Conservation (phyloP, 2,113 vertebrate genomes). For the Alouatta palliata region DNA sequence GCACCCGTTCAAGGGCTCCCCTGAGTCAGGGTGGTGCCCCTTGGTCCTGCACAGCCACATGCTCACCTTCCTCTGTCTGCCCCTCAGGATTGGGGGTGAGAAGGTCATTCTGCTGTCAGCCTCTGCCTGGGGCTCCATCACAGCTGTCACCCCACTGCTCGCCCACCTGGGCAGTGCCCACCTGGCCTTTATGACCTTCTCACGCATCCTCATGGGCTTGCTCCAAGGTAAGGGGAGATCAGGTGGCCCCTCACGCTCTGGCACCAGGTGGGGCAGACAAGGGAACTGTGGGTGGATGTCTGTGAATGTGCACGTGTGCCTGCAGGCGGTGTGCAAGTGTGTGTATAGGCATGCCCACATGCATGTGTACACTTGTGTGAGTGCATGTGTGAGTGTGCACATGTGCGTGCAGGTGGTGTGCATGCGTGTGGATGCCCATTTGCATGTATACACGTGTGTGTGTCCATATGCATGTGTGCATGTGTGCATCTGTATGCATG, state of each 20-base stretch:
- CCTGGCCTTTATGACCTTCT: constrained; percentile 90
- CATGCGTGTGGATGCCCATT: not conserved
- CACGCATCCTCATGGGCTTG: constrained; percentile 94
- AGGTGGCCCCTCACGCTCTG: fast-evolving
- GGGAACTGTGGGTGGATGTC: fast-evolving
- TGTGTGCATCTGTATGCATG: too few relatives aligned
- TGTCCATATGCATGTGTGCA: too few relatives aligned
- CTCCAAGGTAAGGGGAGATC: constrained; percentile 90
- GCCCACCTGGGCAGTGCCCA: constrained; percentile 89
- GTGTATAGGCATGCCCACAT: too few relatives aligned
- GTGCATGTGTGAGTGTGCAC: not conserved
- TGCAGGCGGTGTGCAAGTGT: not conserved
- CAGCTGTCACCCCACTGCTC: constrained; percentile 90
- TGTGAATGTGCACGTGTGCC: not conserved
- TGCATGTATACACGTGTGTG: too few relatives aligned
- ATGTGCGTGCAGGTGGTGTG: too few relatives aligned
- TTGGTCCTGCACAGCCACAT: not conserved
- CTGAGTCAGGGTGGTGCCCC: not conserved
- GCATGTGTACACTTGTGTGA: too few relatives aligned
- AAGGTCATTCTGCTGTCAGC: constrained; percentile 94
- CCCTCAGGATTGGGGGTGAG: constrained; percentile 93
- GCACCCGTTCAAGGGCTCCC: not conserved
- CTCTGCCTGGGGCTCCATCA: constrained; percentile 93
- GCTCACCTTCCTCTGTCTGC: not conserved
- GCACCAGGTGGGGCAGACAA: not conserved